These are phyloP conservation scores for Pao palembangensis DNA, from an alignment of 2,113 vertebrate genomes.

Conservation along the genomic window DNA sequence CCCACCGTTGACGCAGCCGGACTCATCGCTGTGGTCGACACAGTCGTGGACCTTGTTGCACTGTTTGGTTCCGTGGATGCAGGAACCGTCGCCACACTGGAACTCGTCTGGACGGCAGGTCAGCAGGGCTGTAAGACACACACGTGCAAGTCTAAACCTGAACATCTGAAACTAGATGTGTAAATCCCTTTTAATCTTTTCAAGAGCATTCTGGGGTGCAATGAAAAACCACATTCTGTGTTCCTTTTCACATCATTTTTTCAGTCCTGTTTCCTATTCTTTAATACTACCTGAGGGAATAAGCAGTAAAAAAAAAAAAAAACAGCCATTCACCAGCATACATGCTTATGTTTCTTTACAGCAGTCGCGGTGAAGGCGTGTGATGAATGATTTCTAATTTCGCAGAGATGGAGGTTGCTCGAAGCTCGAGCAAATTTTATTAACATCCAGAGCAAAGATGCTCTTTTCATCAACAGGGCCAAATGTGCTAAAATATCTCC, in stretches of 20 bases:
- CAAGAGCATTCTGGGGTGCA: neutral
- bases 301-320: too few relatives aligned
- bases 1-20: conserved; percentile 87
- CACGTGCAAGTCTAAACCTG: conserved; percentile 8
- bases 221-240: neutral
- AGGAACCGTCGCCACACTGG: conserved; percentile 89
- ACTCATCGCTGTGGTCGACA: conserved; percentile 87
- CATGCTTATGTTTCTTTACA: neutral
- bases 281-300: too few relatives aligned
- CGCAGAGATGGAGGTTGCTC: conserved; percentile 32
- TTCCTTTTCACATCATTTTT: neutral
- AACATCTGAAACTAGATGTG: conserved; percentile 18
- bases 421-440: conserved; percentile 44
- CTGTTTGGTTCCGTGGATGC: conserved; percentile 87
- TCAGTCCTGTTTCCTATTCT: too few relatives aligned
- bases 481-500: conserved; percentile 43
- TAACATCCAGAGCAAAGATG: conserved; percentile 43
- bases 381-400: conserved; percentile 59
- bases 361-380: conserved; percentile 22
- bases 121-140: conserved; percentile 75
- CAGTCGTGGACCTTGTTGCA: conserved; percentile 90
- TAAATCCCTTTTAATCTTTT: conserved; percentile 23
- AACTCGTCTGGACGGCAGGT: conserved; percentile 90
- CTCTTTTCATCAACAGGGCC: conserved; percentile 52
- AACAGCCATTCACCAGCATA: neutral